Base-by-base conservation (phyloP, 2,113 vertebrate genomes). In the Thamnaconus septentrionalis region DNA sequence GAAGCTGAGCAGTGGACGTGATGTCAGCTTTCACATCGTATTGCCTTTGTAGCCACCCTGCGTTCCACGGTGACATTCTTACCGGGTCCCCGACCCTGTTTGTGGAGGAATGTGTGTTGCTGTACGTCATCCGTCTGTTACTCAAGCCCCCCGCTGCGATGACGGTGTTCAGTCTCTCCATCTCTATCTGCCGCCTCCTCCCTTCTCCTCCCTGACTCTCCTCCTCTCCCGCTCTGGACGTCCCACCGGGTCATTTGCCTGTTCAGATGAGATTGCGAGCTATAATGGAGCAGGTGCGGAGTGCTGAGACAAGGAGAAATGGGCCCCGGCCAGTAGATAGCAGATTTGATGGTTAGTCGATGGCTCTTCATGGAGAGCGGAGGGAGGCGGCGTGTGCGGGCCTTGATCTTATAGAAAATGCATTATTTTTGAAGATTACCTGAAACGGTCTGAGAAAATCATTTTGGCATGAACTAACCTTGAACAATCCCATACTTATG, bases 241-340 rank as follows among this genome's bases (percentile, higher is more conserved):
- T 87, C 81, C 87, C 76, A 40, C 73, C 81, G 76, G 86, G 88
- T 92, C 90, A 88, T 90, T 90, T 89, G 87, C 87, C 81, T 88
- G 86, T 89, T 88, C 80, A 85, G 85, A 90, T 90, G 91, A 90
- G 89, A 90, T 90, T 89, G 90, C 89, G 86, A 89, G 88, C 87
- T 80, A 86, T 91, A 91, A 91, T 88, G 87, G 87, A 90, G 87
- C 88, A 90, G 87, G 86, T 89, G 86, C 80, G 89, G 90, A 90
- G 81, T 90, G 90, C 90, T 91, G 89, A 92, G 90, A 90, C 89
- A 90, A 86, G 91, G 86, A 92, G 87, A 91, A 92, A 92, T 88
- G 84, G 81, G 18, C 74, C 83, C 64, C 5, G 31, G 76, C 69
- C 49, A 71, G 83, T 80, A 84, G 86, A 88, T 84, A 84, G 88